A percentile compares a stretch with the other conserved stretches of the same genome.
phyloP scores from a whole-genome alignment of 2,888 invertebrate species.

The Cryptocephalus moraei region DNA sequence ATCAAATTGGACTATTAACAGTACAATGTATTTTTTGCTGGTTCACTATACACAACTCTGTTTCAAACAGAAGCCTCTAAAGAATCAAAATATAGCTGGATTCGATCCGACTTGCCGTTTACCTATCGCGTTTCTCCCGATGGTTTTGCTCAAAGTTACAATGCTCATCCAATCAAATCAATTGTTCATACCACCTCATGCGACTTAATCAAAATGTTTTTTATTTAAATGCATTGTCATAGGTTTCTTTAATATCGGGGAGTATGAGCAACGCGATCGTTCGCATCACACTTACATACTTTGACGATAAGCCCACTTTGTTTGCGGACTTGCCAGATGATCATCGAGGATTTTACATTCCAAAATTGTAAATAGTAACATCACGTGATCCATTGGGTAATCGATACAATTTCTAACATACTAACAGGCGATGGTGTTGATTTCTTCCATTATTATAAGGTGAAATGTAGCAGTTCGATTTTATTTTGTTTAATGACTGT shows the following conservation, averaged over 20 bases:
- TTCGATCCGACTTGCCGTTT: slow-evolving; percentile 1
- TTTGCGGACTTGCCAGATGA: slow-evolving; percentile 9
- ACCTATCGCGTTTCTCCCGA: slow-evolving; percentile 5
- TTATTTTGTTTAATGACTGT: no score
- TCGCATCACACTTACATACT: neutral
- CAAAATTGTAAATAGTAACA: no score
- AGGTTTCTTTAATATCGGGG: slow-evolving; percentile 9
- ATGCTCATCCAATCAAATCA: slow-evolving; percentile 8
- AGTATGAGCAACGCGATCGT: slow-evolving; percentile 20
- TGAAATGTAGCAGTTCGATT: neutral
- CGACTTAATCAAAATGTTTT: no score
- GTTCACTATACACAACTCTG: no score
- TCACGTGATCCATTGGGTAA: no score
- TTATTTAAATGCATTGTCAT: neutral
- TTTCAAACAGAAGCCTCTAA: no score
- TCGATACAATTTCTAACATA: no score
- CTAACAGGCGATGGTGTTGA: neutral
- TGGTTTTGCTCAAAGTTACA: slow-evolving; percentile 14
- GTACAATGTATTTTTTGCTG: no score
- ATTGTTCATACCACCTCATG: no score
- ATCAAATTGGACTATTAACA: no score
- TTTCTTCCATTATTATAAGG: neutral
- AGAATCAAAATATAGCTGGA: no score
- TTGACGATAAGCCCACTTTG: slow-evolving; percentile 7
- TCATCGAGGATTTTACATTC: neutral